Evolutionary conservation across 2,797 vertebrate species (phyloP).

Genomic region (Champsocephalus esox): DNA sequence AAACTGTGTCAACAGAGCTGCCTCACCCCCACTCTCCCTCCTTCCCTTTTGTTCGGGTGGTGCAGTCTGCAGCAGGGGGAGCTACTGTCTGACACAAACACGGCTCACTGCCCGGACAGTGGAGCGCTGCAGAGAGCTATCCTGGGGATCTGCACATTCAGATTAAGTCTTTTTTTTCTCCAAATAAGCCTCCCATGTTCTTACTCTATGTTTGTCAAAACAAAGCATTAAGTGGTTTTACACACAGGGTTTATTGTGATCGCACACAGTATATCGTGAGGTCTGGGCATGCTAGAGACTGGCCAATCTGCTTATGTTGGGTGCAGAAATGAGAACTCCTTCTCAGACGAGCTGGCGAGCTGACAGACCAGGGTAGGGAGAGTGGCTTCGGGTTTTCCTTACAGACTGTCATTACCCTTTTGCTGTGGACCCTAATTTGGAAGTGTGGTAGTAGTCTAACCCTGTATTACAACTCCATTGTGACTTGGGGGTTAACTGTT

Average conservation of each 20-base stretch:
- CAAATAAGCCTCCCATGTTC: constrained; percentile 48
- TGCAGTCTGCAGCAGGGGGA: constrained; percentile 81
- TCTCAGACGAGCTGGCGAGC: constrained; percentile 62
- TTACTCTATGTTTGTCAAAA: constrained; percentile 75
- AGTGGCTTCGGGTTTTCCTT: constrained; percentile 73
- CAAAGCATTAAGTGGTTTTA: constrained; percentile 78
- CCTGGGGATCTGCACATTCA: constrained; percentile 27
- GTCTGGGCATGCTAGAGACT: constrained; percentile 58
- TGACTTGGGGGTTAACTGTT: constrained; percentile 63
- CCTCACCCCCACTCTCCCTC: constrained; percentile 1
- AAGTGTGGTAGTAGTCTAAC: constrained; percentile 79
- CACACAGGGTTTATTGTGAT: constrained; percentile 70
- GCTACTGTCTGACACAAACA: constrained; percentile 76
- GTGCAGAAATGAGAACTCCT: constrained; percentile 70
- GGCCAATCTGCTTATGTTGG: constrained; percentile 67
- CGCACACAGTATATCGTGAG: constrained; percentile 61
- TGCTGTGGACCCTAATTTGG: constrained; percentile 78
- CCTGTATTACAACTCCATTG: constrained; percentile 77
- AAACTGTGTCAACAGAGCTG: constrained; percentile 56
- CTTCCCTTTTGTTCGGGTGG: constrained; percentile 31
- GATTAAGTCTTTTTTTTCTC: background rate
- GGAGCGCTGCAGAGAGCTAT: constrained; percentile 13
- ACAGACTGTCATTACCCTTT: constrained; percentile 82
- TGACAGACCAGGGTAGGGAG: constrained; percentile 74
- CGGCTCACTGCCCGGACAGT: constrained; percentile 28